Conservation (phyloP, 2,113 vertebrate genomes). For the Symphodus melops region DNA sequence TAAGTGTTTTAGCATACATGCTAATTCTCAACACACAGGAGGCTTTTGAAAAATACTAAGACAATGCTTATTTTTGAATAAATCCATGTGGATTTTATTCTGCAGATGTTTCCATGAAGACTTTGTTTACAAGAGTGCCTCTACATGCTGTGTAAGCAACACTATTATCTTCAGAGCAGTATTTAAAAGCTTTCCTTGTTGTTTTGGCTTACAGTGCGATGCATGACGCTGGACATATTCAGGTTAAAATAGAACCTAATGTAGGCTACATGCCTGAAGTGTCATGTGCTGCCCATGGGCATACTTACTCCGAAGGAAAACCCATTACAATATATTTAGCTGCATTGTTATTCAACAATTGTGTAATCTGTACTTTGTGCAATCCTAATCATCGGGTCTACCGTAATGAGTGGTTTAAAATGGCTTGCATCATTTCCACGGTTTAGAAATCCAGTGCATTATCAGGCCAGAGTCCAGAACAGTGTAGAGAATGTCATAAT, state of each 20-base stretch:
- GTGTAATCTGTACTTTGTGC: constrained; percentile 7
- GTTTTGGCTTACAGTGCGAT: constrained; percentile 12
- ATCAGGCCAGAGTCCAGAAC: constrained; percentile 47
- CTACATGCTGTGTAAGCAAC: neutral
- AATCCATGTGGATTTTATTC: neutral
- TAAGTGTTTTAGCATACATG: too few species aligned
- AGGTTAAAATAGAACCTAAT: constrained; percentile 57
- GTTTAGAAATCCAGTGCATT: neutral
- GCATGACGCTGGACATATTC: constrained; percentile 27
- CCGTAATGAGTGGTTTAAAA: constrained; percentile 30
- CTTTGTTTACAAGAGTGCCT: constrained; percentile 2
- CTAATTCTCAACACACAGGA: too few species aligned
- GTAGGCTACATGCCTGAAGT: constrained; percentile 34
- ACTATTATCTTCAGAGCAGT: constrained; percentile 10
- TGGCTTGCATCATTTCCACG: constrained; percentile 13
- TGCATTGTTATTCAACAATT: neutral
- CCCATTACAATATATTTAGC: neutral
- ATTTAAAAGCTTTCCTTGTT: neutral
- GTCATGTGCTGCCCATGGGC: constrained; percentile 31
- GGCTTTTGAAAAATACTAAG: too few species aligned
- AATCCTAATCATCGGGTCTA: constrained; percentile 21
- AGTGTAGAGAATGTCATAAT: constrained; percentile 4
- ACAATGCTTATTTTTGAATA: neutral
- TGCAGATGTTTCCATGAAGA: neutral
- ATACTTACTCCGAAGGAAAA: neutral